Base-by-base conservation (phyloP, 2,113 vertebrate species). In the Corythaixoides concolor region DNA sequence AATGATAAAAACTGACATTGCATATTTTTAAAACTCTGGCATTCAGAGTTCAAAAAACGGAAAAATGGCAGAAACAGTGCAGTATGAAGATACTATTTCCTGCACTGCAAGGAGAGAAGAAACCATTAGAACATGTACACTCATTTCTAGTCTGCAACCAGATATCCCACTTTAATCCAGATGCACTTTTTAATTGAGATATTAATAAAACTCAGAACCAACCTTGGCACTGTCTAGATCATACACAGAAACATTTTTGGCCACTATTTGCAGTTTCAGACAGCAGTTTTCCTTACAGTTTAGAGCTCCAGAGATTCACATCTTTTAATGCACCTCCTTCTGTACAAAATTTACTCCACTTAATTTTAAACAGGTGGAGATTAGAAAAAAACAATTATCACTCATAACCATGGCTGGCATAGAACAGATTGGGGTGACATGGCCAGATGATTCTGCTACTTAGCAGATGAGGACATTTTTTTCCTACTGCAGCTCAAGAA, bases 341-440 rank as follows among this genome's bases (percentile, higher is more conserved):
- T 5, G 1, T 11, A 59, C 16, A 60, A 80, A 93, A 94, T 64
- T 72, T 68, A 88, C 39, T 63, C 35, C 33, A 32, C 22, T 69
- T 94, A 78, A 89, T 91, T 93, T 91, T 81, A 81, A 95, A 50
- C 68, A 94, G 87, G 58, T 0, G 0, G 73, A 89, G 49, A 92
- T 56, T 56, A 83, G 63, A 53, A 75, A 85, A 83, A 94, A 59
- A 5, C 27, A 85, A 56, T 94, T 93, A 91, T 87, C 82, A 62
- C 74, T 91, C 74, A 53, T 86, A 85, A 80, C 75, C 35, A 53
- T 62, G 82, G 12, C 53, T 92, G 67, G 64, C 58, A 76, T 22
- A 79, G 78, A 85, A 92, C 85, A 93, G 88, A 76, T 58, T 92
- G 90, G 21, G 13, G 70, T 94, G 82, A 69, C 45, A 92, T 49